Conservation (phyloP, 2,888 invertebrate genomes). For the Dexiosoma caninum region DNA sequence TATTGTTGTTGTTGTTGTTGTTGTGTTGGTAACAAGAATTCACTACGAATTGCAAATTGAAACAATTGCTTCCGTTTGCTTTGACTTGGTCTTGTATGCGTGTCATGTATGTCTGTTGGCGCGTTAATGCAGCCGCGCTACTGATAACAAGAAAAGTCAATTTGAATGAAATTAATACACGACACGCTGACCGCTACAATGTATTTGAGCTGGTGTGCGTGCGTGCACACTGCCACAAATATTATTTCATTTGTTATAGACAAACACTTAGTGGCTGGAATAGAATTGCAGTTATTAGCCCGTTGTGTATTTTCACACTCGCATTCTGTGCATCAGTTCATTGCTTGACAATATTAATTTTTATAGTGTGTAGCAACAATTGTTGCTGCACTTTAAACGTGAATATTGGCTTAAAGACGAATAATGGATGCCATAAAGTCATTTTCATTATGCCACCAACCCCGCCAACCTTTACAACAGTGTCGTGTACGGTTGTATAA, state of each 20-base stretch:
- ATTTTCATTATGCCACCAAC: neutral
- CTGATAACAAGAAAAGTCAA: slow-evolving; percentile 32
- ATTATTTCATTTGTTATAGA: no score
- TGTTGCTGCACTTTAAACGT: slow-evolving; percentile 9
- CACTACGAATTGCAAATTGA: slow-evolving; percentile 40
- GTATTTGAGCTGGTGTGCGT: slow-evolving; percentile 8
- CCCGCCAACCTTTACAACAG: no score
- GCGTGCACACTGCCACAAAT: neutral
- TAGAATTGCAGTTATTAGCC: neutral
- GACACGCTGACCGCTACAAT: slow-evolving; percentile 42
- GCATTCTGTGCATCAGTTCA: no score
- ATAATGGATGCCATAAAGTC: neutral
- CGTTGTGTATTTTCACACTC: no score
- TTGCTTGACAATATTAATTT: slow-evolving; percentile 41
- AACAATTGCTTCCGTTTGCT: neutral
- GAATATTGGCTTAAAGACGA: neutral
- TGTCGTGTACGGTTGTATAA: no score
- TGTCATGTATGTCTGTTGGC: neutral
- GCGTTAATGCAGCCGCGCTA: neutral
- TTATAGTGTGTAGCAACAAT: slow-evolving; percentile 41
- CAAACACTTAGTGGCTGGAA: no score
- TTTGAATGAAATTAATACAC: slow-evolving; percentile 61
- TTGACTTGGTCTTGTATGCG: neutral
- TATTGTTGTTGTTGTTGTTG: neutral
- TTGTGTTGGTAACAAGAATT: neutral